Percentiles rank a stretch among this genome's conserved stretches.
These are phyloP conservation scores for Chaenocephalus aceratus DNA, from an alignment of 2,113 vertebrate genomes.

Conservation along the genomic window DNA sequence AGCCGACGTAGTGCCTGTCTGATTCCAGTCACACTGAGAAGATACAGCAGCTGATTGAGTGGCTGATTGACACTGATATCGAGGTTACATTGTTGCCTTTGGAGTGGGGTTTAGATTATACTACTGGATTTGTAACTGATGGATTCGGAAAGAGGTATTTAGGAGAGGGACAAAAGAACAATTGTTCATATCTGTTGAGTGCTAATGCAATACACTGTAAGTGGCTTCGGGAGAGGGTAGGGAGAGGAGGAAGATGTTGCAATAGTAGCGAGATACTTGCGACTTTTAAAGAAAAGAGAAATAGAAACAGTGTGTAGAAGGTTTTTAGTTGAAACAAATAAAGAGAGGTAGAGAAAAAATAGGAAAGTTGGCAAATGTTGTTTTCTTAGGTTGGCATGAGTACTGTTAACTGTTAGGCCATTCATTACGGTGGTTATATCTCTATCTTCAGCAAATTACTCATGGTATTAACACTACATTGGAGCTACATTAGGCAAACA, in stretches of 20 bases:
- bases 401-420: background rate
- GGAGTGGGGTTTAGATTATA: slow-evolving; percentile 3
- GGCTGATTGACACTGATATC: slow-evolving; percentile 27
- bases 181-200: background rate
- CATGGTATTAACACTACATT: background rate
- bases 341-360: background rate
- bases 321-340: background rate
- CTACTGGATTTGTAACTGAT: background rate
- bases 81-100: slow-evolving; percentile 3
- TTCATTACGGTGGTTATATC: background rate
- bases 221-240: background rate
- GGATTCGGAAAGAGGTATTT: slow-evolving; percentile 8
- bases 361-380: too few relatives aligned
- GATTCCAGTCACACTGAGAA: slow-evolving; percentile 4
- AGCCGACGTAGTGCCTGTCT: slow-evolving; percentile 4
- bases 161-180: background rate
- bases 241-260: background rate
- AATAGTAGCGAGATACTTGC: background rate
- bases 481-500: background rate
- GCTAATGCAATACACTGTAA: background rate
- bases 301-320: background rate
- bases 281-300: background rate
- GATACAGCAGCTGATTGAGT: slow-evolving; percentile 23
- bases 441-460: background rate
- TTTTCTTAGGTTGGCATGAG: background rate